Base-by-base conservation (phyloP, 1,140 invertebrate species). In the Macrobrachium rosenbergii region DNA sequence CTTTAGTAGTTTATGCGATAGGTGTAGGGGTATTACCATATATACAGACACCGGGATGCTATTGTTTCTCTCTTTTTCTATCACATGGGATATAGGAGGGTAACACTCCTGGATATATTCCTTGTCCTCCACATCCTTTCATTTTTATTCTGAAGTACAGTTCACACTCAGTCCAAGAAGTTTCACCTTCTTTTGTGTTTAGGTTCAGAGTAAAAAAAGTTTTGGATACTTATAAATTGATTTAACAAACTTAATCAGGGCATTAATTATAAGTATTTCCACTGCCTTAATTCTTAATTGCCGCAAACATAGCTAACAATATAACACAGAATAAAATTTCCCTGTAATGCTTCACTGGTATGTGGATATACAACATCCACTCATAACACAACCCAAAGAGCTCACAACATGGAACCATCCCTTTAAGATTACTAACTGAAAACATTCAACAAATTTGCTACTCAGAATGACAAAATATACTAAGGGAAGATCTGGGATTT, bases 141-240 rank as follows among this genome's bases (percentile, higher is more conserved):
- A 62, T 62, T 60, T 62, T 63, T 21, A 59, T 67, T 37, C 28
- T 62, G 69, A 73, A 58, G 62, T 21, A 62, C 23, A 62, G 37
- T 60, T 73, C 81, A 83, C 81, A 72, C 23, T 72, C 16, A 52
- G 69, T 72, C 69, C 69, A 72, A 72, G 69, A 72, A 72, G 69
- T 23, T 72, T 43, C 28, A 16, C 72, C 72, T 82, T 82, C 64
- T 62, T 59, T 14, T 21, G 67, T 83, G 67, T 76, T 62, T 76
- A 69, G 23, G 62, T 52, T 75, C 58, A 72, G 52, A 62, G 16
- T 83, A 69, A 60, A 58, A 83, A 69, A 83, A 52, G 0, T 52
- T 75, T 59, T 83, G 82, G 82, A 83, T 83, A 83, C 82, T 62
- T 73, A 76, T 75, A 63, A 83, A 75, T 75, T n/a, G 59, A 76